Conservation (phyloP, 2,797 vertebrate species). For the Hyperoplus immaculatus region DNA sequence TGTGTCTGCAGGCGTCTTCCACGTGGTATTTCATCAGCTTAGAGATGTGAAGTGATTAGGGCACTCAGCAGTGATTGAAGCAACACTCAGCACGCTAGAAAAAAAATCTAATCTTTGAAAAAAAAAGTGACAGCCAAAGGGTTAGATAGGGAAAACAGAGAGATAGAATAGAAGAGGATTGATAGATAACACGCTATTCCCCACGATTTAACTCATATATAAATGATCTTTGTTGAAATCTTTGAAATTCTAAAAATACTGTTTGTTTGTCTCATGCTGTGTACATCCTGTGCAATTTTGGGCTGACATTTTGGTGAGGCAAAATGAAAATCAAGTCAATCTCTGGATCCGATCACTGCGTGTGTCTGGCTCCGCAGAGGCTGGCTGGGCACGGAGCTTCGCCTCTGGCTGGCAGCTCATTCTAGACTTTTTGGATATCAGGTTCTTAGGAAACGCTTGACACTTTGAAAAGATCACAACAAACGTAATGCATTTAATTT, state of each 20-base stretch:
- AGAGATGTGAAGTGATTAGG: conserved; percentile 73
- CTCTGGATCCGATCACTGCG: conserved; percentile 27
- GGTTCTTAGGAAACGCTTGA: conserved; percentile 16
- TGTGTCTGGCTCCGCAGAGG: conserved; percentile 42
- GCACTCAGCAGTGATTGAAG: conserved; percentile 67
- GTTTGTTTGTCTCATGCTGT: background rate
- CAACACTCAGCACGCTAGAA: conserved; percentile 48
- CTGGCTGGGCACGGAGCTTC: conserved; percentile 21
- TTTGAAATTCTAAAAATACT: background rate
- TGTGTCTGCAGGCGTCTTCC: conserved; percentile 33
- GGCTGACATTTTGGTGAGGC: conserved; percentile 26
- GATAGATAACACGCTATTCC: background rate
- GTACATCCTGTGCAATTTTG: conserved; percentile 15
- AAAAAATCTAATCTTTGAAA: conserved; percentile 36
- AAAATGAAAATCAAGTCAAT: conserved; percentile 40
- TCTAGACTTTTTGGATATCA: conserved; percentile 31
- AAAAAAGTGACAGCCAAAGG: conserved; percentile 17
- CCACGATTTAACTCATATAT: background rate
- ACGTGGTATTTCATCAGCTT: conserved; percentile 64
- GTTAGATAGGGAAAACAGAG: background rate
- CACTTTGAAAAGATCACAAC: conserved; percentile 33
- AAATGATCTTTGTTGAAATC: conserved; percentile 1
- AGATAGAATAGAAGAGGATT: background rate
- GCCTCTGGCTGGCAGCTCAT: conserved; percentile 38
- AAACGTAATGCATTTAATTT: conserved; percentile 11